phyloP scores from a whole-genome alignment of 2,888 invertebrate species.

The Eugnorisma glareosa region DNA sequence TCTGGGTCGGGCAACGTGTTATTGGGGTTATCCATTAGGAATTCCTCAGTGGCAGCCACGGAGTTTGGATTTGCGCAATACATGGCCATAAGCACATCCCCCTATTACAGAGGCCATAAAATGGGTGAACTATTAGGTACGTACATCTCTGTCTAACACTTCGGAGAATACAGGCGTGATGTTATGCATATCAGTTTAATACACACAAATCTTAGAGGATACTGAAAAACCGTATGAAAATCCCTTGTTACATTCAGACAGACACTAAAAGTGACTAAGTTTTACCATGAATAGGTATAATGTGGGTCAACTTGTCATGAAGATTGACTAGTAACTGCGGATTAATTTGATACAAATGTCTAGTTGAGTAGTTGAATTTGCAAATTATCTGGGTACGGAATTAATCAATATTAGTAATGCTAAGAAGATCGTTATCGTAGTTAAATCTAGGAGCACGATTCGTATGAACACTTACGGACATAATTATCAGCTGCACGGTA shows the following conservation, averaged over 20 bases:
- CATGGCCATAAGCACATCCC: too few relatives aligned
- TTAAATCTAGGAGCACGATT: conserved; percentile 3
- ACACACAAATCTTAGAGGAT: too few relatives aligned
- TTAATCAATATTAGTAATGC: conserved; percentile 33
- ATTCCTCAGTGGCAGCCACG: too few relatives aligned
- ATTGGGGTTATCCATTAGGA: too few relatives aligned
- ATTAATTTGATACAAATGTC: conserved; percentile 49
- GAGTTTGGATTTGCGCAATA: too few relatives aligned
- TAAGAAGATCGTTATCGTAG: background rate
- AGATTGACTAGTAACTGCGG: conserved; percentile 50
- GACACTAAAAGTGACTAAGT: background rate
- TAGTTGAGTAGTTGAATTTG: conserved; percentile 39
- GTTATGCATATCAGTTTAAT: background rate
- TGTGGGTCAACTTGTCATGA: conserved; percentile 57
- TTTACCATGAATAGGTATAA: background rate
- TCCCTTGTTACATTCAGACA: background rate
- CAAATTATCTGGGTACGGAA: conserved; percentile 44
- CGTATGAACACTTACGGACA: background rate
- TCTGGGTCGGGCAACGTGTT: too few relatives aligned
- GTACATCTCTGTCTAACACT: background rate
- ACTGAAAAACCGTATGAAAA: background rate
- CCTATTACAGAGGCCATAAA: too few relatives aligned
- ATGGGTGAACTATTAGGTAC: too few relatives aligned
- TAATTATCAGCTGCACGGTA: background rate
- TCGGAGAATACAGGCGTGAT: background rate